Base-by-base conservation (phyloP, 2,113 vertebrate genomes). In the Phyllostomus hastatus region DNA sequence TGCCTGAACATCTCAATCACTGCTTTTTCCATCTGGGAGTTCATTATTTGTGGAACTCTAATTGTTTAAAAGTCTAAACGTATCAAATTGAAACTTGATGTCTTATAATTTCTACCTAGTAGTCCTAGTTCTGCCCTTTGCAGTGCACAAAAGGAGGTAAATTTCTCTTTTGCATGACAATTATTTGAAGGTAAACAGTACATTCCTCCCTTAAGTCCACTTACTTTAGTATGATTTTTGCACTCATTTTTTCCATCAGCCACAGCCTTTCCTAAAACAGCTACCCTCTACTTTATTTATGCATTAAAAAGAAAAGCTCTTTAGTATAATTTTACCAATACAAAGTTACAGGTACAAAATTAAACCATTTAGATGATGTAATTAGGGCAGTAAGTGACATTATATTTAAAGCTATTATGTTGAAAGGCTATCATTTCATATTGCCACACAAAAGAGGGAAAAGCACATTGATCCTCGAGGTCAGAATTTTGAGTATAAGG, bases 331-430 rank as follows among this genome's bases (percentile, higher is more conserved):
- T 43, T 50, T 52, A 4, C 15, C 22, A 67, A 31, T 57, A 24
- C 50, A 52, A 94, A 97, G 88, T 81, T 90, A 33, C 11, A 80
- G 78, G 10, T 61, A 67, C 11, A 90, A 83, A 79, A 79, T 90
- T 64, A 73, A 31, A 35, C 80, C 50, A 88, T 66, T 94, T 73
- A 91, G 59, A 46, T 70, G 41, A n/a, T 38, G 41, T 70, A 92
- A 70, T 91, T 66, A 91, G 10, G 43, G 12, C 22, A 88, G 28
- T 88, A 88, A 52, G 4, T 92, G 46, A 76, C 5, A 17, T 72
- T 79, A 14, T 20, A 41, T 86, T 91, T 86, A 90, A 96, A 76
- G 79, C 48, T 87, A 22, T 91, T 35, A 59, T 22, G 2, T 90
- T 92, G 41, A 84, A 92, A 79, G 15, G 0, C 20, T 90, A 24